phyloP scores from a whole-genome alignment of 2,797 vertebrate genomes.

The Phrynocephalus forsythii region DNA sequence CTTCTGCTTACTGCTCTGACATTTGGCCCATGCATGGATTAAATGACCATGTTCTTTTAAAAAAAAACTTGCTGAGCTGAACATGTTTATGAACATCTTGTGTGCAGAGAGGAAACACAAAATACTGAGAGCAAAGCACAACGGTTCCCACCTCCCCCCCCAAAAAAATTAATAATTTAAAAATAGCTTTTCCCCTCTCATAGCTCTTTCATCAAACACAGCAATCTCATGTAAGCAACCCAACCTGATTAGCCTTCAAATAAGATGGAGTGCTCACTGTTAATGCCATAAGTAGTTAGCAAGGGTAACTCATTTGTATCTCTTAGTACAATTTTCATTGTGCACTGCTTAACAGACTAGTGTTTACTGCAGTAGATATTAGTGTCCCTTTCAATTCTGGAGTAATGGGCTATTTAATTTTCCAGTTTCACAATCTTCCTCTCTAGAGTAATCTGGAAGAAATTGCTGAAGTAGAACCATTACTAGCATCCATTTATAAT shows the following conservation, averaged over 20 bases:
- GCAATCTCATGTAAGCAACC: constrained; percentile 38
- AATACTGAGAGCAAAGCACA: not conserved
- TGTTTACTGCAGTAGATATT: not conserved
- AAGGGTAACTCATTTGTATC: constrained; percentile 14
- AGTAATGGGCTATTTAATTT: not conserved
- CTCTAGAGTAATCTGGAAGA: constrained; percentile 26
- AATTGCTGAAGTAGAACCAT: constrained; percentile 34
- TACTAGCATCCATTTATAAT: constrained; percentile 13
- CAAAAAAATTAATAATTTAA: not conserved
- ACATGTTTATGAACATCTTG: not conserved
- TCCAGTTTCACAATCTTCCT: constrained; percentile 5
- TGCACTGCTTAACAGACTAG: not conserved
- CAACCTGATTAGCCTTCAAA: constrained; percentile 28
- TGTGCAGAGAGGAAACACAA: not conserved
- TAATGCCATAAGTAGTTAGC: constrained; percentile 21
- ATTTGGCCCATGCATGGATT: constrained; percentile 28
- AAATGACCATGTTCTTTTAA: constrained; percentile 38
- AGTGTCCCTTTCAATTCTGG: constrained; percentile 23
- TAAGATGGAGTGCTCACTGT: not conserved
- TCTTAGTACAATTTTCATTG: constrained; percentile 41
- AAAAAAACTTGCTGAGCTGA: not conserved
- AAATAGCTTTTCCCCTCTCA: constrained; percentile 39
- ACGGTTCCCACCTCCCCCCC: too few species aligned
- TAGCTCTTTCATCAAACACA: constrained; percentile 47
- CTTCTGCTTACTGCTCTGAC: constrained; percentile 10